Base-by-base conservation (phyloP, 1,140 invertebrate species). In the Drosophila melanogaster region DNA sequence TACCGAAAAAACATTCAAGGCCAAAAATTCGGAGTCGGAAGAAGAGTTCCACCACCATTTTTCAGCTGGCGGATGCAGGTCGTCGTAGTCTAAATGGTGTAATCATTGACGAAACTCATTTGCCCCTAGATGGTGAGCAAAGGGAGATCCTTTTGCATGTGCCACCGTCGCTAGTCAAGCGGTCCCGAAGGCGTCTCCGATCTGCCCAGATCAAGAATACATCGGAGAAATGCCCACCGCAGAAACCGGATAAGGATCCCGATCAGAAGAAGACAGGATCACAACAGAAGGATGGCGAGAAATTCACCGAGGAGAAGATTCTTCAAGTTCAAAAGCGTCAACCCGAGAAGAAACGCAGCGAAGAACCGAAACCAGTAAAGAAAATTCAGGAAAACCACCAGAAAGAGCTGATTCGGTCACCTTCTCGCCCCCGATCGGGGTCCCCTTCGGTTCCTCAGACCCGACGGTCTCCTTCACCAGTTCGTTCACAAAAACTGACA, bases 91-190 rank as follows among this genome's bases (percentile, higher is more conserved):
- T 77, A 0, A 74, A 65, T 5, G 79, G 79, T 0, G 73, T 81
- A 11, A 77, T 65, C 8, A 74, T 77, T 30, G 62, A 81, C 22
- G 33, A 64, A 24, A 47, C 56, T 0, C 73, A 81, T 8, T 12
- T 81, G 35, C 40, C 38, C 2, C 47, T 4, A 3, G 26, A 17
- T 50, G 47, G 26, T 17, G 26, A 50, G 11, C 47, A 26, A 10
- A 8, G 26, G 10, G 47, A 50, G 47, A 50, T 50, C 47, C 47
- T 50, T 6, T 17, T 50, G 47, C 47, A 50, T 12, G 47, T 50
- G 15, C 47, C 47, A 2, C 15, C 47, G 7, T 14, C 26, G n/a
- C 4, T 11, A 0, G 8, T 10, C 8, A 50, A 15, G 26, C 47
- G 47, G 3, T 17, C 47, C 0, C 47, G 47, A 8, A 50, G 4